Base-by-base conservation (phyloP, 1,140 invertebrate genomes). In the Bombyx mandarina region DNA sequence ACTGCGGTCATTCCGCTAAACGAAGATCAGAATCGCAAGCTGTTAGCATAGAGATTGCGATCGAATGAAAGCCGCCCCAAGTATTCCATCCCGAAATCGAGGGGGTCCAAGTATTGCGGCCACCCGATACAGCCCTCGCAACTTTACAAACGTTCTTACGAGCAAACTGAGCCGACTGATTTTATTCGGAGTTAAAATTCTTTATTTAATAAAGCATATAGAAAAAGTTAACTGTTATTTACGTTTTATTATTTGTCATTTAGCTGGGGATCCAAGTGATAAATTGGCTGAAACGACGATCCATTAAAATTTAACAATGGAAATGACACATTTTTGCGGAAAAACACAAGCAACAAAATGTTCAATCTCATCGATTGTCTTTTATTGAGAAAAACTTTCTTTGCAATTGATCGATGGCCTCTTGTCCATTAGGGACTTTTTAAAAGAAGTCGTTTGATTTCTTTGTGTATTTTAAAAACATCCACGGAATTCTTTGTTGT, bases 1-100 rank as follows among this genome's bases (percentile, higher is more conserved):
- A 76, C 80, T 82, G 83, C 82, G 83, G 83, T 86, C 83, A 86
- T 86, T 86, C 62, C 80, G 83, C 80, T 86, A 86, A 86, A 85
- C 83, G 83, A 86, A 86, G 83, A 86, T 86, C 83, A 81, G 82
- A 86, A 86, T 86, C 83, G 80, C 83, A 81, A 78, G 82, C 82
- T 85, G 81, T 86, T 86, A 86, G 83, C 83, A 86, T 86, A 86
- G 83, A 86, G 82, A 86, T 86, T 86, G 83, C 79, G 72, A 86
- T 86, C 83, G 79, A 85, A 81, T 84, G 79, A 81, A 82, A 79
- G 80, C 79, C 78, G 76, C 68, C 71, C 73, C 64, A 77, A 81
- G 80, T 81, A 83, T 82, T 83, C 76, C 77, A 84, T 83, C 79
- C 76, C 69, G 60, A 76, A 80, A 81, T 83, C 73, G 79, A 82